Evolutionary conservation across 2,888 invertebrate species (phyloP).

Genomic region (Opisthograptis luteolata): DNA sequence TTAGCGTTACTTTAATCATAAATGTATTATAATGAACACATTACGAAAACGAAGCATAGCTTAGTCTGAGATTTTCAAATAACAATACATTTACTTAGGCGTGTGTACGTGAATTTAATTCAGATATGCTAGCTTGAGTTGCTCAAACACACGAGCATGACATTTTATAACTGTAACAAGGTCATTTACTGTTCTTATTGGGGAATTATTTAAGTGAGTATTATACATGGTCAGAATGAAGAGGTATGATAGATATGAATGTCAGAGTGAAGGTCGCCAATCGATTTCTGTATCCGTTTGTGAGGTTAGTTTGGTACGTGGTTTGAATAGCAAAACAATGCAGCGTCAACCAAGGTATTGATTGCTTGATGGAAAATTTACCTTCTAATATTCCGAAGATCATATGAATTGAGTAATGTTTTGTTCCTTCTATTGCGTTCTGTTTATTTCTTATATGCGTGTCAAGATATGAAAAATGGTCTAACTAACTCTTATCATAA

Average conservation of each 20-base stretch:
- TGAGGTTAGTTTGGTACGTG: constrained; percentile 36
- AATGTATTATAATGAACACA: not conserved
- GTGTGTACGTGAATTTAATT: constrained; percentile 35
- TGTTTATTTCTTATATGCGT: too few species aligned
- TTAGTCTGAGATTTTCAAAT: constrained; percentile 4
- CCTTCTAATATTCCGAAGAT: too few species aligned
- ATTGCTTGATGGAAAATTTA: constrained; percentile 4
- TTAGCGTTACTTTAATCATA: too few species aligned
- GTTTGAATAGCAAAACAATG: constrained; percentile 39
- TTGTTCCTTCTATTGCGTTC: constrained; percentile 15
- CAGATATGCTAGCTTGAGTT: constrained; percentile 55
- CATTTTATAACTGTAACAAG: constrained; percentile 82
- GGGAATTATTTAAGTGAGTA: constrained; percentile 58
- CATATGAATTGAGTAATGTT: constrained; percentile 19
- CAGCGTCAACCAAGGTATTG: constrained; percentile 10
- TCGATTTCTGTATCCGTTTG: constrained; percentile 47
- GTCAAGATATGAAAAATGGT: constrained; percentile 19
- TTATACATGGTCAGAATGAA: constrained; percentile 57
- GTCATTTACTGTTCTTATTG: constrained; percentile 71
- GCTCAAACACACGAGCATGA: constrained; percentile 73
- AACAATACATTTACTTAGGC: constrained; percentile 24
- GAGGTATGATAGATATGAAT: constrained; percentile 62
- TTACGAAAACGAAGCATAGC: constrained; percentile 1
- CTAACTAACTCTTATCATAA: too few species aligned
- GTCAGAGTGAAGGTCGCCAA: constrained; percentile 63